A percentile compares a stretch with the other conserved stretches of the same genome.
phyloP scores from a whole-genome alignment of 2,113 vertebrate genomes.

The Alligator sinensis region DNA sequence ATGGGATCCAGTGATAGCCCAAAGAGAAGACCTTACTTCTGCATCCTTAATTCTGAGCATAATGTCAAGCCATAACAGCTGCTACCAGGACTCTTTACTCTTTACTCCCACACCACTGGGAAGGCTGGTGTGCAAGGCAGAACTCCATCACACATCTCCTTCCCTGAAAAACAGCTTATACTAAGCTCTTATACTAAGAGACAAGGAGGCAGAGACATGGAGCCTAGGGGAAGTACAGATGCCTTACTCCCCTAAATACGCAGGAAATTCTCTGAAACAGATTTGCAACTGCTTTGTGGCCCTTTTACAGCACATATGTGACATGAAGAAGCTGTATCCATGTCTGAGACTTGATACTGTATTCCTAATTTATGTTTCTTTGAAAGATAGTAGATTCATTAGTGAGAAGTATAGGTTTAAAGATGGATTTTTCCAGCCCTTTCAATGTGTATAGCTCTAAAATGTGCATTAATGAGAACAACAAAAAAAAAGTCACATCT shows the following conservation, averaged over 20 bases:
- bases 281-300: neutral
- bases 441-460: neutral
- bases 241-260: too few relatives aligned
- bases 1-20: too few relatives aligned
- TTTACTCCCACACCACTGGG: neutral
- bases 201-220: neutral
- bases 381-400: neutral
- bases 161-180: neutral
- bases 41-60: neutral
- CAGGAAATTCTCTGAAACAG: neutral
- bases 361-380: neutral
- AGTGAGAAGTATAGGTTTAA: neutral
- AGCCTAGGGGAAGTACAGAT: neutral
- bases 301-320: neutral
- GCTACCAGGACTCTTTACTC: neutral
- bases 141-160: neutral
- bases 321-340: neutral
- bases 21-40: too few relatives aligned
- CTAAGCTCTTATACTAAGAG: neutral
- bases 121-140: accelerated
- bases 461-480: neutral
- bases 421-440: neutral
- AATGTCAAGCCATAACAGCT: neutral
- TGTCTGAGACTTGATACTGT: neutral
- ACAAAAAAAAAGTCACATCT: neutral